Conservation (phyloP, 35 echinoderm and acorn worm species). For the Stichopus chloronotus region DNA sequence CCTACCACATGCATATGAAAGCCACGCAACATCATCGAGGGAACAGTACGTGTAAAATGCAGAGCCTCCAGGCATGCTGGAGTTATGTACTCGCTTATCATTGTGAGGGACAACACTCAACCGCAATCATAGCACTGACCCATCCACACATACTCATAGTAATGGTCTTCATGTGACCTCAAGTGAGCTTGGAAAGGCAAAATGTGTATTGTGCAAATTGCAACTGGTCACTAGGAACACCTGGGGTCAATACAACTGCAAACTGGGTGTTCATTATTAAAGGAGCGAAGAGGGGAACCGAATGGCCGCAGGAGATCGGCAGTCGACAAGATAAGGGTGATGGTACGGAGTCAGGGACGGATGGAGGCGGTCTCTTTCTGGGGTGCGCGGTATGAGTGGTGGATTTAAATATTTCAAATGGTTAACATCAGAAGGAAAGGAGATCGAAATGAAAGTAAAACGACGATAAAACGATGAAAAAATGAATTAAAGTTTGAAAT, state of each 20-base stretch:
- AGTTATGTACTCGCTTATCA: background rate
- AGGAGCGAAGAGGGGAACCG: background rate
- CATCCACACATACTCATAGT: background rate
- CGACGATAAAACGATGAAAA: too few species aligned
- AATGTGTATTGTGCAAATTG: slow-evolving; percentile 1
- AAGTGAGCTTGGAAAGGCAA: background rate
- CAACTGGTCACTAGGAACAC: background rate
- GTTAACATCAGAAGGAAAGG: too few species aligned
- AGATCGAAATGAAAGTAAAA: too few species aligned
- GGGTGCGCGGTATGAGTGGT: too few species aligned
- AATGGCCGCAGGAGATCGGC: background rate
- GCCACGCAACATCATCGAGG: background rate
- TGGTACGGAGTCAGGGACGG: too few species aligned
- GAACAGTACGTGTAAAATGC: background rate
- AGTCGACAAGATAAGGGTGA: too few species aligned
- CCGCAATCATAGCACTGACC: background rate
- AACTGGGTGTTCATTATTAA: background rate
- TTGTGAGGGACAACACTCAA: background rate
- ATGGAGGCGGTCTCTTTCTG: too few species aligned
- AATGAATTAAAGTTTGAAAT: too few species aligned
- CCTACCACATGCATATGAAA: background rate
- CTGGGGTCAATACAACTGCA: background rate
- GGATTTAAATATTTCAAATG: too few species aligned
- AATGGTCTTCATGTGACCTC: background rate
- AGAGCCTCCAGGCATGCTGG: background rate